Evolutionary conservation across 2,888 invertebrate genomes (phyloP).

Genomic region (Tetheella fluctuosa): DNA sequence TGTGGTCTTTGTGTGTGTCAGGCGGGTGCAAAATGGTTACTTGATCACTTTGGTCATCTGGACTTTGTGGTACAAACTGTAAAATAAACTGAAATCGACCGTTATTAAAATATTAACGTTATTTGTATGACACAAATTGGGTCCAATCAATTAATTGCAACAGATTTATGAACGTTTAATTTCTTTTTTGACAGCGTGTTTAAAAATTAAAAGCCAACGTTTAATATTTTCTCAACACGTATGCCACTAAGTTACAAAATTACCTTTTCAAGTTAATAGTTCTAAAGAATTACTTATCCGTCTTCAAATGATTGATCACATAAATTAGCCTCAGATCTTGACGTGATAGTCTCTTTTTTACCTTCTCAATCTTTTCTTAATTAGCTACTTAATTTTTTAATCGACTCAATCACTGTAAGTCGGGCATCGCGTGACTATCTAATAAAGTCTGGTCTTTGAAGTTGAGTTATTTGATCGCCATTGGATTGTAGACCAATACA

Average conservation of each 20-base stretch:
- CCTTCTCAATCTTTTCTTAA: slow-evolving; percentile 18
- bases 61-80: slow-evolving; percentile 22
- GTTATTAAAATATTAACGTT: slow-evolving; percentile 17
- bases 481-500: slow-evolving; percentile 21
- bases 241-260: background rate
- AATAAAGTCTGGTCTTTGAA: slow-evolving; percentile 14
- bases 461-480: slow-evolving; percentile 11
- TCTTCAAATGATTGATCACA: background rate
- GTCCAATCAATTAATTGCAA: background rate
- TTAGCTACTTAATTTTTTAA: slow-evolving; percentile 14
- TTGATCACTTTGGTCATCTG: slow-evolving; percentile 57
- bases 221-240: too few relatives aligned
- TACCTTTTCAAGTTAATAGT: background rate
- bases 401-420: slow-evolving; percentile 16
- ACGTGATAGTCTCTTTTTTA: slow-evolving; percentile 9
- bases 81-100: slow-evolving; percentile 8
- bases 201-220: background rate
- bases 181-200: background rate
- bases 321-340: background rate
- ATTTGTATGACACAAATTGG: background rate
- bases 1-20: slow-evolving; percentile 59
- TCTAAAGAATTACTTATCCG: background rate
- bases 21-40: slow-evolving; percentile 43
- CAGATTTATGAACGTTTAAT: background rate
- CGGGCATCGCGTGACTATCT: slow-evolving; percentile 28